phyloP scores from a whole-genome alignment of 2,797 vertebrate species.

The Microctenopoma stevenorrisi region DNA sequence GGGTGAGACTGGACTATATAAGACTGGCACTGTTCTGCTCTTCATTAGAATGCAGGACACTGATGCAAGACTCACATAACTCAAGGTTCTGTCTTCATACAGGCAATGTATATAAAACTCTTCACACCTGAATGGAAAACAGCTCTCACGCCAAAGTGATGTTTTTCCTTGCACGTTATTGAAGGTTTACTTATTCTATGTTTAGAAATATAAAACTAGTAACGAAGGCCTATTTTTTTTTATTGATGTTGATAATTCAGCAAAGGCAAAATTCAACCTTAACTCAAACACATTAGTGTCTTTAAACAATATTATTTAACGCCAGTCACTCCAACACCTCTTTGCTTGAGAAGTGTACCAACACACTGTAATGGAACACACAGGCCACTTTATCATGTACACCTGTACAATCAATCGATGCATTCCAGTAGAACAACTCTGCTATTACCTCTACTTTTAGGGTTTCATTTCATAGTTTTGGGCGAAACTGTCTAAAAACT shows the following conservation, averaged over 20 bases:
- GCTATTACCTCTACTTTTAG: too few relatives aligned
- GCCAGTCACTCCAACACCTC: background rate
- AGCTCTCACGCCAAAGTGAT: background rate
- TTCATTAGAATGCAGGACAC: constrained; percentile 29
- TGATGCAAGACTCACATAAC: constrained; percentile 6
- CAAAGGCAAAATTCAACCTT: background rate
- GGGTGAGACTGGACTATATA: constrained; percentile 46
- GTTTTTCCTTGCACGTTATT: background rate
- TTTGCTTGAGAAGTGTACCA: background rate
- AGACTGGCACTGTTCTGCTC: constrained; percentile 50
- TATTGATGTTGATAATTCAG: background rate
- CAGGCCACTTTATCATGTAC: too few relatives aligned
- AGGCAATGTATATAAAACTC: background rate
- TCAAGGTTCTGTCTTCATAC: background rate
- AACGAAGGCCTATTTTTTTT: background rate
- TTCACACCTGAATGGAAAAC: background rate
- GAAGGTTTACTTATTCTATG: background rate
- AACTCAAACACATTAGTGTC: background rate
- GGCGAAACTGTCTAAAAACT: too few relatives aligned
- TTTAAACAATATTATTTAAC: background rate
- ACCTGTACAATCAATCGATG: too few relatives aligned
- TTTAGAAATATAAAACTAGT: background rate
- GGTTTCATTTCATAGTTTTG: too few relatives aligned
- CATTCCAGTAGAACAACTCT: too few relatives aligned
- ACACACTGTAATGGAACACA: too few relatives aligned